Conservation (phyloP, 2,797 vertebrate genomes). For the Stomatorhinus walkeri region DNA sequence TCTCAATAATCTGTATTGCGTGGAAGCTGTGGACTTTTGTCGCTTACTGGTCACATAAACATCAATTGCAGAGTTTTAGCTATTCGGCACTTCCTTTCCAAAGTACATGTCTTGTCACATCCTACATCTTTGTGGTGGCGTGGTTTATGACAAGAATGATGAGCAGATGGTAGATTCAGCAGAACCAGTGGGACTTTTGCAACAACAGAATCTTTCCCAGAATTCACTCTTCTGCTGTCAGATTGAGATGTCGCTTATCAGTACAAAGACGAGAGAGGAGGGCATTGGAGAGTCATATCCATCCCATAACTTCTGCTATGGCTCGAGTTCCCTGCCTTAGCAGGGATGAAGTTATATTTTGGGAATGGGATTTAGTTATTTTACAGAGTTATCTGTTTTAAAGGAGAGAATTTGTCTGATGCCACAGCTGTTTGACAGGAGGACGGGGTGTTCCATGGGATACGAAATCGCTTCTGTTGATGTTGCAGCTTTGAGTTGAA, state of each 20-base stretch:
- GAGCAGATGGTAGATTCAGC: neutral
- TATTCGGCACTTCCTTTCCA: neutral
- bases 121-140: neutral
- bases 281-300: neutral
- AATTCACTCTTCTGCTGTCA: neutral
- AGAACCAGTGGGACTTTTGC: neutral
- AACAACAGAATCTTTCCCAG: neutral
- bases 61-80: neutral
- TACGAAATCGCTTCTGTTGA: neutral
- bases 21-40: neutral
- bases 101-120: neutral
- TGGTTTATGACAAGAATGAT: neutral
- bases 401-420: neutral
- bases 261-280: neutral
- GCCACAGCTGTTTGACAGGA: neutral
- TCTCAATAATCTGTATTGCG: neutral
- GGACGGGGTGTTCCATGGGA: neutral
- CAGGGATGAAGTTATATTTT: neutral
- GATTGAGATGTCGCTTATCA: slow-evolving; percentile 7
- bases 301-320: neutral
- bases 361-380: neutral
- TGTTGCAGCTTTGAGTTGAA: neutral
- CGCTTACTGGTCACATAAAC: neutral
- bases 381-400: neutral
- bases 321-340: neutral